Conservation (phyloP, 2,888 invertebrate species). For the Tubiluchus corallicola region DNA sequence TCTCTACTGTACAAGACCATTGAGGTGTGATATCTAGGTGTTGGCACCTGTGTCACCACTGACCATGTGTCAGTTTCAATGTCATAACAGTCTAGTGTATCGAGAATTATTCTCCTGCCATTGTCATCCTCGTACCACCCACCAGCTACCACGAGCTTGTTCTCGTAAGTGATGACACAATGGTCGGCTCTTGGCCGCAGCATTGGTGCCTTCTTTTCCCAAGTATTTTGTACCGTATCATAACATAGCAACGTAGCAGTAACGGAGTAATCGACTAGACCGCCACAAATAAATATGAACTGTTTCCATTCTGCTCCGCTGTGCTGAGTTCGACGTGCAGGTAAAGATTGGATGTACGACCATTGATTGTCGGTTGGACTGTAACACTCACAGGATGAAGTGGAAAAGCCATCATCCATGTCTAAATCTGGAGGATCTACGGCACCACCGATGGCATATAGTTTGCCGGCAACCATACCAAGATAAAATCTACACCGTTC, state of each 20-base stretch:
- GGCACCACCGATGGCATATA: conserved; percentile 46
- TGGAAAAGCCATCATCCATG: conserved; percentile 29
- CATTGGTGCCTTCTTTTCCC: conserved; percentile 38
- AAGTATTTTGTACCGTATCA: conserved; percentile 34
- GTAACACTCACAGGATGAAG: too few species aligned
- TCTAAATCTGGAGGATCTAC: conserved; percentile 34
- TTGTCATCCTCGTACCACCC: conserved; percentile 38
- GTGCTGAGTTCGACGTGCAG: conserved; percentile 41
- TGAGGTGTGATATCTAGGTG: conserved; percentile 47
- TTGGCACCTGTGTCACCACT: conserved; percentile 41
- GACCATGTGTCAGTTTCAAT: conserved; percentile 39
- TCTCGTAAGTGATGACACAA: conserved; percentile 37
- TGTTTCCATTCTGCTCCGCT: conserved; percentile 34
- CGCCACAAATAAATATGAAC: conserved; percentile 35
- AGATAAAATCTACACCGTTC: conserved; percentile 47
- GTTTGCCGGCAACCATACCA: conserved; percentile 35
- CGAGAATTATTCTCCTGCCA: conserved; percentile 37
- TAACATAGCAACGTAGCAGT: conserved; percentile 35
- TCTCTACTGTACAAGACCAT: conserved; percentile 40
- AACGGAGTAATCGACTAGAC: conserved; percentile 37
- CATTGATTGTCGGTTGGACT: too few species aligned
- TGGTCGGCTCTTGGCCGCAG: conserved; percentile 44
- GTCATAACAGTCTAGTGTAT: conserved; percentile 45
- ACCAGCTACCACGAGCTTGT: conserved; percentile 42
- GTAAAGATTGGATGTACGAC: conserved; percentile 28